A percentile compares a stretch with the other conserved stretches of the same genome.
These are phyloP conservation scores for Melolontha melolontha DNA, from an alignment of 2,888 invertebrate genomes.

Conservation along the genomic window DNA sequence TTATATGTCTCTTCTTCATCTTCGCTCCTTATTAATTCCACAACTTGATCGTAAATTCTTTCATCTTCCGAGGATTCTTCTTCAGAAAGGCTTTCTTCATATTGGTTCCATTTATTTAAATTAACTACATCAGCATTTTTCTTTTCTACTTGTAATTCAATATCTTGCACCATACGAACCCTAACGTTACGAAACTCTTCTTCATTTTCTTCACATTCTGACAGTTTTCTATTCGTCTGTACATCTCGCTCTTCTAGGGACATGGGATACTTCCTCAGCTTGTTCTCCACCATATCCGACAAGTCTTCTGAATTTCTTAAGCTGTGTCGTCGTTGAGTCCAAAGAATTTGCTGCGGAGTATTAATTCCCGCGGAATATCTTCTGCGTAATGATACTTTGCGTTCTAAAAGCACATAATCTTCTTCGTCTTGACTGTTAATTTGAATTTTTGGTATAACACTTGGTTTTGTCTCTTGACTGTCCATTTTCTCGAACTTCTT, in stretches of 20 bases:
- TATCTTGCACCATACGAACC: slow-evolving; percentile 62
- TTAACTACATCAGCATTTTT: slow-evolving; percentile 58
- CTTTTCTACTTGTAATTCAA: slow-evolving; percentile 60
- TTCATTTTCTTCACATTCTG: slow-evolving; percentile 61
- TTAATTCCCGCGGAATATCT: slow-evolving; percentile 67
- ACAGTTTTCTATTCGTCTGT: slow-evolving; percentile 56
- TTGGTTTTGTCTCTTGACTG: slow-evolving; percentile 49
- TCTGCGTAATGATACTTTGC: slow-evolving; percentile 66
- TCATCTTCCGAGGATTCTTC: slow-evolving; percentile 61
- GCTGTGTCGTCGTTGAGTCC: slow-evolving; percentile 61
- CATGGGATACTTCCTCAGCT: slow-evolving; percentile 55
- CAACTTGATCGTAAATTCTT: slow-evolving; percentile 51
- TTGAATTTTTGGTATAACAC: slow-evolving; percentile 64
- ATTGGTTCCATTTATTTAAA: slow-evolving; percentile 64
- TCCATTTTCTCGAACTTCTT: slow-evolving; percentile 52
- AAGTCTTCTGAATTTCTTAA: slow-evolving; percentile 57
- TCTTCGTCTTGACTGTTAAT: slow-evolving; percentile 68
- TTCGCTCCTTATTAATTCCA: slow-evolving; percentile 47
- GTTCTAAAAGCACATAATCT: slow-evolving; percentile 65
- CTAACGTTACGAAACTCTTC: slow-evolving; percentile 59
- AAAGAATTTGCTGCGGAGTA: slow-evolving; percentile 58
- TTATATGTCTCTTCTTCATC: slow-evolving; percentile 76
- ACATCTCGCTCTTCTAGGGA: slow-evolving; percentile 52
- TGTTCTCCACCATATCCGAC: slow-evolving; percentile 54
- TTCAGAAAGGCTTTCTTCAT: slow-evolving; percentile 60